Evolutionary conservation across 2,113 vertebrate species (phyloP).

Genomic region (Caranx melampygus): DNA sequence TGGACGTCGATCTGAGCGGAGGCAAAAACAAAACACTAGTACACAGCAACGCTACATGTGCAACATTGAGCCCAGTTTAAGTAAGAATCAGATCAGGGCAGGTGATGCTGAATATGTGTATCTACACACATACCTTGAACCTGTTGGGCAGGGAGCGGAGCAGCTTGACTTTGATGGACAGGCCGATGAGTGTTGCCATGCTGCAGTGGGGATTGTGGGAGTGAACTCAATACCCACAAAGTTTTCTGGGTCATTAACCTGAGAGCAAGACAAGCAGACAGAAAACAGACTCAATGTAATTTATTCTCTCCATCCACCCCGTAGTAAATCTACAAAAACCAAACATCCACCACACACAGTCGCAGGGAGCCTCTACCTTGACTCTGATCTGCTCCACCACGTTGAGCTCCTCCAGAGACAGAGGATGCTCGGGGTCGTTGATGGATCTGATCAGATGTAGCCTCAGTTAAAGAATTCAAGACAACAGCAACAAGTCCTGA

Average conservation of each 20-base stretch:
- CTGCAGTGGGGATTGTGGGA: conserved; percentile 98
- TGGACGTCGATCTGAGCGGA: conserved; percentile 93
- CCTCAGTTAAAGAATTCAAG: conserved; percentile 84
- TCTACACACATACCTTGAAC: conserved; percentile 87
- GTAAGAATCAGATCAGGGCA: not conserved
- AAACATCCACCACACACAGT: too few relatives aligned
- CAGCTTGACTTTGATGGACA: conserved; percentile 98
- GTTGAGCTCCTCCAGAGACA: conserved; percentile 95
- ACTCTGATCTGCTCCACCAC: conserved; percentile 94
- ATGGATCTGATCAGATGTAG: conserved; percentile 95
- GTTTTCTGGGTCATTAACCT: conserved; percentile 90
- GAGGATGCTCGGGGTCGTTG: conserved; percentile 95
- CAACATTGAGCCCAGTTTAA: not conserved
- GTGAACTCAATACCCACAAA: conserved; percentile 92
- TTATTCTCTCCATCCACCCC: not conserved
- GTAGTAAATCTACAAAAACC: not conserved
- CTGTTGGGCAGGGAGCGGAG: conserved; percentile 92
- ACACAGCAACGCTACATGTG: not conserved
- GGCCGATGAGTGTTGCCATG: conserved; percentile 96
- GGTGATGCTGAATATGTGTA: not conserved
- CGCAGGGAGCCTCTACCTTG: conserved; percentile 76
- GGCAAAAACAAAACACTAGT: not conserved
- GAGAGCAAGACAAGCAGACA: not conserved
- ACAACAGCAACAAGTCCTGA: not conserved
- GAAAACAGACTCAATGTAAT: not conserved